A percentile compares a stretch with the other conserved stretches of the same genome.
phyloP scores from a whole-genome alignment of 2,888 invertebrate genomes.

The Idaea biselata region DNA sequence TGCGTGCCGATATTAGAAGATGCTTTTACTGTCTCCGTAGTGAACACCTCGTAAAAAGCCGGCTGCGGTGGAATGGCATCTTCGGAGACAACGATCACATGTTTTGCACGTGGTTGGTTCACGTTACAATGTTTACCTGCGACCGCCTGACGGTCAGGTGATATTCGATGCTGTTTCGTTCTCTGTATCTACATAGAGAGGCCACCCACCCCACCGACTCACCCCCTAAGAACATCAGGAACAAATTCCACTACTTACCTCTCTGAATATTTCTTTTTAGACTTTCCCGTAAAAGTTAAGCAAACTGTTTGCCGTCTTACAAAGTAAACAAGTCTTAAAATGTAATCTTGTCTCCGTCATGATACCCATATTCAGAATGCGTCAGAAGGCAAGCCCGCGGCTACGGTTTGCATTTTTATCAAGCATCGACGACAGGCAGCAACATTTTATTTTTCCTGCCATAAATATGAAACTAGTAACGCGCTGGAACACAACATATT shows the following conservation, averaged over 20 bases:
- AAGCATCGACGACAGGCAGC: constrained; percentile 67
- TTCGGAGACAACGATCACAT: constrained; percentile 47
- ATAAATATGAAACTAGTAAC: constrained; percentile 75
- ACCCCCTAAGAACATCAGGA: constrained; percentile 34
- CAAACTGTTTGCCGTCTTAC: constrained; percentile 43
- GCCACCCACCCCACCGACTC: constrained; percentile 28
- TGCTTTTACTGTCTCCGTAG: constrained; percentile 17
- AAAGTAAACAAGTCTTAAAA: constrained; percentile 45
- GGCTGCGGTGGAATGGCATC: constrained; percentile 12
- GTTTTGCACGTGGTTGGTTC: constrained; percentile 71
- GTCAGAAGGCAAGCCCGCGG: constrained; percentile 60
- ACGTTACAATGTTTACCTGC: constrained; percentile 80
- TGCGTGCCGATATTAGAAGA: constrained; percentile 51
- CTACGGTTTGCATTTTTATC: constrained; percentile 78
- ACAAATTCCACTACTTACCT: constrained; percentile 32
- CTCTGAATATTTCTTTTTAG: constrained; percentile 26
- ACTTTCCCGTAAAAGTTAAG: constrained; percentile 31
- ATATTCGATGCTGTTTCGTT: constrained; percentile 45
- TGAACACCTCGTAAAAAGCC: not conserved
- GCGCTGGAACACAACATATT: constrained; percentile 62
- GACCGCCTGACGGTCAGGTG: constrained; percentile 71
- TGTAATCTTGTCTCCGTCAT: constrained; percentile 52
- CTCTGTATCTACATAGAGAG: constrained; percentile 36
- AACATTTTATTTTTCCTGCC: constrained; percentile 76
- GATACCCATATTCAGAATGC: constrained; percentile 64